Base-by-base conservation (phyloP, 2,888 invertebrate genomes). In the Malthinus seriepunctatus region DNA sequence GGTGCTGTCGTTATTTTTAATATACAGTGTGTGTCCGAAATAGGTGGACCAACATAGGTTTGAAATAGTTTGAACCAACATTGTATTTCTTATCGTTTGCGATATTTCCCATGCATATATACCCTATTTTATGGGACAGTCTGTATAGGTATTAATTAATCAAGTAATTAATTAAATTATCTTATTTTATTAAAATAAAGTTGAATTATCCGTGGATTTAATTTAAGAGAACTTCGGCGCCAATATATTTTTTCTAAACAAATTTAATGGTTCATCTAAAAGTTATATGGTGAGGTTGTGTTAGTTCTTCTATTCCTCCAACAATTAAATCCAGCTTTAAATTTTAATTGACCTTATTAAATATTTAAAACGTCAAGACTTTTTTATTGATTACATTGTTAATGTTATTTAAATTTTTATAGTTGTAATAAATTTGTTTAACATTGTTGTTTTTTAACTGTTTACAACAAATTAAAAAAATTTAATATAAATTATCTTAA, bases 221-320 rank as follows among this genome's bases (percentile, higher is more conserved):
- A 23, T 23, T 23, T 23, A 23, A 23, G 23, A 23, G 23, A 23
- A 23, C 23, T 23, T 2, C 57, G 61, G 61, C 61, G 61, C 61
- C 61, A 56, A 47, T 23, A 23, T 3, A n/a, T 8, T 56, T 56
- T 51, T 48, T 60, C 48, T 48, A 39, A 31, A 32, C 47, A 39
- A 49, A 42, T 55, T 49, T 55, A 44, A 48, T 48, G 46, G 14
- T 42, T 37, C 45, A 56, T 38, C 56, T 42, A 42, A 31, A 56
- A 56, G 39, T 52, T 42, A 32, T 34, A 44, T 9, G 9, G 9
- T 10, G 45, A 31, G 23, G 5, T 23, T 38, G 23, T 7, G 31
- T n/a, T 14, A 35, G 5, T 5, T 23, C 23, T 23, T 23, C 10
- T 11, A 31, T 46, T 53, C 45, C 46, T 35, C 46, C 45, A 47